A percentile compares a stretch with the other conserved stretches of the same genome.
Conservation (phyloP, 1,140 invertebrate genomes). For the Arctopsyche grandis region DNA sequence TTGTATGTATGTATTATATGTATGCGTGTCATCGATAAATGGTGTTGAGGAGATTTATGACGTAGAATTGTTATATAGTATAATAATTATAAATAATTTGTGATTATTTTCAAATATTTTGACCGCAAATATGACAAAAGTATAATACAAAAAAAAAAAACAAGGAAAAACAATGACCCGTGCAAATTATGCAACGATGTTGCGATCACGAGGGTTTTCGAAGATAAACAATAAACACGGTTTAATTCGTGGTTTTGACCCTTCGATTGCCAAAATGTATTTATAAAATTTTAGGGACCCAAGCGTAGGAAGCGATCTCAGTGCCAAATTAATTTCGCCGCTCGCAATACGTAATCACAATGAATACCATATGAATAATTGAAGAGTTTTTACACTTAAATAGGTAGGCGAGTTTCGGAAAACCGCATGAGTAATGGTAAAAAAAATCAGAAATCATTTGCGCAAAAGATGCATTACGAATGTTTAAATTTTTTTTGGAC, state of each 20-base stretch:
- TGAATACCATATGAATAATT: background rate
- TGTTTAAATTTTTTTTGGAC: too few relatives aligned
- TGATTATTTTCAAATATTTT: too few relatives aligned
- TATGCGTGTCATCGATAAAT: too few relatives aligned
- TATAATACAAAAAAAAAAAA: too few relatives aligned
- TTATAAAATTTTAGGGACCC: constrained; percentile 15
- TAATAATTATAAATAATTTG: too few relatives aligned
- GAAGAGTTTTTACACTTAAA: background rate
- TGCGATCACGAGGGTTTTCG: background rate
- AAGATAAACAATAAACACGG: background rate
- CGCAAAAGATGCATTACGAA: background rate
- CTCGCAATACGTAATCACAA: constrained; percentile 3
- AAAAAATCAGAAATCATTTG: background rate
- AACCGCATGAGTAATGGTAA: background rate
- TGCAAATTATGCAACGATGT: background rate
- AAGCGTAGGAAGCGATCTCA: background rate
- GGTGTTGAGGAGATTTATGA: too few relatives aligned
- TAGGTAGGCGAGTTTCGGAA: background rate
- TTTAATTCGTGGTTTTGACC: background rate
- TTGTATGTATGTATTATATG: too few relatives aligned
- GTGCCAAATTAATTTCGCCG: constrained; percentile 13
- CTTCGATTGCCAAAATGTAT: constrained; percentile 16
- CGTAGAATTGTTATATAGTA: too few relatives aligned
- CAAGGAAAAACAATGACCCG: background rate
- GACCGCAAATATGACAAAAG: too few relatives aligned